Evolutionary conservation across 1,140 invertebrate genomes (phyloP).

Genomic region (Polyergus mexicanus): DNA sequence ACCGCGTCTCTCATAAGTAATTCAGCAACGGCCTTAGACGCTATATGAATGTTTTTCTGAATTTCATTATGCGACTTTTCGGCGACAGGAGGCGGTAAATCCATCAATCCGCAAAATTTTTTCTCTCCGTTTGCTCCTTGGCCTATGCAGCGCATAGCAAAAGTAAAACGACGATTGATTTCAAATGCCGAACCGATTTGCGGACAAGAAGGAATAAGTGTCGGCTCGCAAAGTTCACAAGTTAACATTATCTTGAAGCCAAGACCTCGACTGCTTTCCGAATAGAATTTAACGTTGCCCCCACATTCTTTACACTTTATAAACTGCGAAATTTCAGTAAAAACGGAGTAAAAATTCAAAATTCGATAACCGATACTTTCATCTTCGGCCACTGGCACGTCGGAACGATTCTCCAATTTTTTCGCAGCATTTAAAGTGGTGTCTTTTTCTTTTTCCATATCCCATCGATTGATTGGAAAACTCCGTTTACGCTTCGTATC

Average conservation of each 20-base stretch:
- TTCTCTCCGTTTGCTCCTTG: background rate
- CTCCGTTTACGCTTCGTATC: no score
- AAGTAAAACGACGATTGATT: background rate
- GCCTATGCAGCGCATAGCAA: background rate
- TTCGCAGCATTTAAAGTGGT: no score
- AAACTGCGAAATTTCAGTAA: no score
- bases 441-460: no score
- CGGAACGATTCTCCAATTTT: no score
- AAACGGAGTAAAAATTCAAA: no score
- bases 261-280: background rate
- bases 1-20: constrained; percentile 32
- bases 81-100: background rate
- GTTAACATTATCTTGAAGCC: background rate
- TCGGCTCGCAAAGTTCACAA: background rate
- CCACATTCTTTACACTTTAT: background rate
- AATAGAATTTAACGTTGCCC: background rate
- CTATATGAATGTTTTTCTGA: constrained; percentile 5
- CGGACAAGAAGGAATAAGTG: background rate
- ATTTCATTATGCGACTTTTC: background rate
- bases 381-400: no score
- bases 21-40: constrained; percentile 31
- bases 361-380: no score
- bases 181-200: background rate
- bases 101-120: background rate
- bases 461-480: no score